These are phyloP conservation scores for Sarcophaga variegata DNA, from an alignment of 2,888 invertebrate species.

Conservation along the genomic window DNA sequence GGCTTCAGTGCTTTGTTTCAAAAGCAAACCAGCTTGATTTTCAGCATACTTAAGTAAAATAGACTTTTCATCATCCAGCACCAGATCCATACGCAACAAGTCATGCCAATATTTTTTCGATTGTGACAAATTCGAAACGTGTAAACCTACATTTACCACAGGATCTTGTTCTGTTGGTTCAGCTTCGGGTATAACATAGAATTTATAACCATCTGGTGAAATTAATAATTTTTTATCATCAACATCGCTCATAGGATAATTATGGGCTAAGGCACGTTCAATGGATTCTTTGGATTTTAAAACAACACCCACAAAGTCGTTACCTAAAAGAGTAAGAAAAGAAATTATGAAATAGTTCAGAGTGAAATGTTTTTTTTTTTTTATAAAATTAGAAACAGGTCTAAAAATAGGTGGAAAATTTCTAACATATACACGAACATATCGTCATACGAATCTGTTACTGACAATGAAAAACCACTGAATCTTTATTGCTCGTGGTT, in stretches of 20 bases:
- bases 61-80: slow-evolving; percentile 85
- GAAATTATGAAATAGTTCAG: too few relatives aligned
- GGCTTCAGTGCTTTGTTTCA: slow-evolving; percentile 81
- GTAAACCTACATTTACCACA: slow-evolving; percentile 89
- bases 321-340: slow-evolving; percentile 80
- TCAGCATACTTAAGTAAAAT: slow-evolving; percentile 87
- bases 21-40: slow-evolving; percentile 89
- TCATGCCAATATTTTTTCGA: slow-evolving; percentile 93
- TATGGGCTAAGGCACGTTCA: slow-evolving; percentile 86
- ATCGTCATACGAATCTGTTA: too few relatives aligned
- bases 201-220: slow-evolving; percentile 97
- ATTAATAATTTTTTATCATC: slow-evolving; percentile 85
- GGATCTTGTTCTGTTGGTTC: slow-evolving; percentile 89
- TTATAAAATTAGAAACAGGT: too few relatives aligned
- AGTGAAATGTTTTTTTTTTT: too few relatives aligned
- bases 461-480: too few relatives aligned
- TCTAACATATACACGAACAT: too few relatives aligned
- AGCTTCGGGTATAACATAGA: slow-evolving; percentile 89
- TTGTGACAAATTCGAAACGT: slow-evolving; percentile 88
- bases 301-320: slow-evolving; percentile 94
- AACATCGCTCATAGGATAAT: slow-evolving; percentile 88
- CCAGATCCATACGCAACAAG: slow-evolving; percentile 88
- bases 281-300: slow-evolving; percentile 90
- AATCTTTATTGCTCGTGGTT: too few relatives aligned
- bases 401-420: too few relatives aligned